Evolutionary conservation across 2,113 vertebrate species (phyloP).

Genomic region (Macrotus californicus): DNA sequence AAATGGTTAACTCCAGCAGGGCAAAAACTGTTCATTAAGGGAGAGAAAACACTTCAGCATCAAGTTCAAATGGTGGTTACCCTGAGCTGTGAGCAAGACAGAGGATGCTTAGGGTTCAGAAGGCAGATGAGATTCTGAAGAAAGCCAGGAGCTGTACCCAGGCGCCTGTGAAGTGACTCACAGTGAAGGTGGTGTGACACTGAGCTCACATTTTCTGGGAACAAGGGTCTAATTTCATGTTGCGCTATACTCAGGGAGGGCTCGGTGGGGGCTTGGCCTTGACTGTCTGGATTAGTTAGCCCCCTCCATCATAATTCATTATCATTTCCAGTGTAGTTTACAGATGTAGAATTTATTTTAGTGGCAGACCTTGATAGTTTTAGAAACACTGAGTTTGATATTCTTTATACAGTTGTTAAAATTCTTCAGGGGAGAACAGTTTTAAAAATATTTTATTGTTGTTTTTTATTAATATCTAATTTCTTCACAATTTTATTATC

Average conservation of each 20-base stretch:
- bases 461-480: background rate
- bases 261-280: background rate
- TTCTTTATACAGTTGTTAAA: background rate
- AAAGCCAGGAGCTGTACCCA: background rate
- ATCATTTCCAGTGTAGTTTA: background rate
- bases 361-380: background rate
- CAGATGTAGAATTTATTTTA: background rate
- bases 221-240: background rate
- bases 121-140: constrained; percentile 1
- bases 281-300: background rate
- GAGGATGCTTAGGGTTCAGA: background rate
- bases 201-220: background rate
- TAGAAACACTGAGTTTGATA: background rate
- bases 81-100: background rate
- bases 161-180: background rate
- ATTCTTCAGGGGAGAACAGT: constrained; percentile 6
- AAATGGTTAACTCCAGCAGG: background rate
- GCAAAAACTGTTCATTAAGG: background rate
- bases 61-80: background rate
- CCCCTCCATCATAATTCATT: background rate
- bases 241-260: background rate
- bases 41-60: background rate
- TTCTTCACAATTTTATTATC: background rate
- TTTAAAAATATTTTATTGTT: background rate
- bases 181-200: background rate